These are phyloP conservation scores for Phymastichus coffea DNA, from an alignment of 1,140 invertebrate genomes.

Conservation along the genomic window DNA sequence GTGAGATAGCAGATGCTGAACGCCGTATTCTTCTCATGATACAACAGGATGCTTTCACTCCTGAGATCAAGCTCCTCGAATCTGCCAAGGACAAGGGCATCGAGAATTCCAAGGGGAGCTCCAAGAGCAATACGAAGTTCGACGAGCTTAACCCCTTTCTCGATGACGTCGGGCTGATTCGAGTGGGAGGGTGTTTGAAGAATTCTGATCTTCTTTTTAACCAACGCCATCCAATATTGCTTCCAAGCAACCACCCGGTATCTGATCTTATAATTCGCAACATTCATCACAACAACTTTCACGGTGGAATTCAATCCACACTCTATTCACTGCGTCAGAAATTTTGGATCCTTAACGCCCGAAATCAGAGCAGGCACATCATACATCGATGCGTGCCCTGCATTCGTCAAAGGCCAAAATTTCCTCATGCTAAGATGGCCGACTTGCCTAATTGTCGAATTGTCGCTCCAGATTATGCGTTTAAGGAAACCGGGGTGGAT, in stretches of 20 bases:
- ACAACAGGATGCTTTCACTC: too few species aligned
- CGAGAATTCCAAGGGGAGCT: background rate
- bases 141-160: slow-evolving; percentile 37
- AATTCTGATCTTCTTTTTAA: slow-evolving; percentile 33
- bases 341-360: slow-evolving; percentile 31
- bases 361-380: slow-evolving; percentile 16
- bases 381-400: slow-evolving; percentile 22
- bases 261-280: slow-evolving; percentile 28
- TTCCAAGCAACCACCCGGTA: slow-evolving; percentile 32
- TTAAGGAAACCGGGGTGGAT: slow-evolving; percentile 37
- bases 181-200: slow-evolving; percentile 46
- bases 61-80: too few species aligned
- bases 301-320: slow-evolving; percentile 38
- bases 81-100: too few species aligned
- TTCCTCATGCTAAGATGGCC: slow-evolving; percentile 32
- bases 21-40: too few species aligned
- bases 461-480: slow-evolving; percentile 24
- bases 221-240: slow-evolving; percentile 43
- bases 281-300: slow-evolving; percentile 37
- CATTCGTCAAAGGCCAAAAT: background rate
- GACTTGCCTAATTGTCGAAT: slow-evolving; percentile 25
- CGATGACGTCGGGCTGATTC: slow-evolving; percentile 39
- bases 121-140: slow-evolving; percentile 9
- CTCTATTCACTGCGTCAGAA: slow-evolving; percentile 14
- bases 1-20: too few species aligned